Conservation (phyloP, 1,140 invertebrate species). For the Drosophila kurseongensis region DNA sequence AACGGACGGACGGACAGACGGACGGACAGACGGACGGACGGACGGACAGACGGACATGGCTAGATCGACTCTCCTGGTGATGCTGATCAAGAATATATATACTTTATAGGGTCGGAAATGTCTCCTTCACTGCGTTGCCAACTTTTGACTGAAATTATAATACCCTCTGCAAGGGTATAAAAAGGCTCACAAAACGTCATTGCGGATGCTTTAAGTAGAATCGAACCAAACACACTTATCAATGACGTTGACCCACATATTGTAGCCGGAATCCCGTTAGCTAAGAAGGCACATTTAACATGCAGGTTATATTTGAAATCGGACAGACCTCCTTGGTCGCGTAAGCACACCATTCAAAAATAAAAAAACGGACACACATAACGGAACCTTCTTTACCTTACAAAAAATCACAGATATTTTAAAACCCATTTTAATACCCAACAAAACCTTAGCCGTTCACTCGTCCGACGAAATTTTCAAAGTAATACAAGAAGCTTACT, state of each 20-base stretch:
- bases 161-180: too few relatives aligned
- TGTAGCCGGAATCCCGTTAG: not conserved
- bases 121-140: too few relatives aligned
- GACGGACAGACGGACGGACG: too few relatives aligned
- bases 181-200: not conserved
- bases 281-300: not conserved
- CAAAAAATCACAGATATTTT: constrained; percentile 2
- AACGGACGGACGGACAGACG: too few relatives aligned
- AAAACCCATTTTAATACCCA: not conserved
- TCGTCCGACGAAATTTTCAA: not conserved
- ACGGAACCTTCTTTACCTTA: constrained; percentile 1
- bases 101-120: too few relatives aligned
- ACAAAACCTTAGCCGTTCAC: not conserved
- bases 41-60: too few relatives aligned
- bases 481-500: not conserved
- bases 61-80: too few relatives aligned
- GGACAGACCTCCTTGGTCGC: not conserved
- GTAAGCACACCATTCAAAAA: not conserved
- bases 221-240: too few relatives aligned
- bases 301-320: not conserved
- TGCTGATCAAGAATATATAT: too few relatives aligned
- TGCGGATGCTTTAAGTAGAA: too few relatives aligned
- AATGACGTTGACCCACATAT: not conserved
- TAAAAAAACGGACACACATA: not conserved
- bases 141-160: too few relatives aligned